Conservation (phyloP, 1,140 invertebrate genomes). For the Teleogryllus occipitalis region DNA sequence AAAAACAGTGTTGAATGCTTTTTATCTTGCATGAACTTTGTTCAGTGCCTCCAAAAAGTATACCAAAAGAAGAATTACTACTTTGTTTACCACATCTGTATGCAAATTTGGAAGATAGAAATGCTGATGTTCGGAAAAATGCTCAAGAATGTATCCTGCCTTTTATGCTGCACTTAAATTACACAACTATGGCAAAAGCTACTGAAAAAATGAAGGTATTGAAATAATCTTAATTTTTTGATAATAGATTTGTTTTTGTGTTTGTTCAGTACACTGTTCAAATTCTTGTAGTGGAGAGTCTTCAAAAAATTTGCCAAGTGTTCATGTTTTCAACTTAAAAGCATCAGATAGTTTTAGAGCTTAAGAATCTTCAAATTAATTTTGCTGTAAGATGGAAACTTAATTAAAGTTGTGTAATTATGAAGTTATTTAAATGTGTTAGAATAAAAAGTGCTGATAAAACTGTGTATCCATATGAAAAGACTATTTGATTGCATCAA, state of each 20-base stretch:
- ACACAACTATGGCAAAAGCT: slow-evolving; percentile 67
- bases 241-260: background rate
- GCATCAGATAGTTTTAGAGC: too few species aligned
- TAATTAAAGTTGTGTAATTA: too few species aligned
- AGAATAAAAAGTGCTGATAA: too few species aligned
- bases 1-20: background rate
- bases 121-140: slow-evolving; percentile 82
- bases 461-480: too few species aligned
- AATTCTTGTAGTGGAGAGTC: background rate
- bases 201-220: slow-evolving; percentile 72
- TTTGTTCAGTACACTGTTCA: background rate
- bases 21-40: background rate
- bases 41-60: slow-evolving; percentile 54
- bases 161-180: slow-evolving; percentile 88
- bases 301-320: too few species aligned
- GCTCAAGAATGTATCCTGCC: slow-evolving; percentile 81
- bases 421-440: too few species aligned
- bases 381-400: too few species aligned
- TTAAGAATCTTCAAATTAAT: too few species aligned
- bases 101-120: slow-evolving; percentile 80
- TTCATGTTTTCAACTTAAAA: too few species aligned
- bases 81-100: slow-evolving; percentile 72
- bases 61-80: slow-evolving; percentile 72
- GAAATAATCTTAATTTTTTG: background rate
- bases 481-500: too few species aligned